Evolutionary conservation across 30 jellyfish, hydroid and myxozoan species (phyloP).

Genomic region (Catostylus mosaicus): DNA sequence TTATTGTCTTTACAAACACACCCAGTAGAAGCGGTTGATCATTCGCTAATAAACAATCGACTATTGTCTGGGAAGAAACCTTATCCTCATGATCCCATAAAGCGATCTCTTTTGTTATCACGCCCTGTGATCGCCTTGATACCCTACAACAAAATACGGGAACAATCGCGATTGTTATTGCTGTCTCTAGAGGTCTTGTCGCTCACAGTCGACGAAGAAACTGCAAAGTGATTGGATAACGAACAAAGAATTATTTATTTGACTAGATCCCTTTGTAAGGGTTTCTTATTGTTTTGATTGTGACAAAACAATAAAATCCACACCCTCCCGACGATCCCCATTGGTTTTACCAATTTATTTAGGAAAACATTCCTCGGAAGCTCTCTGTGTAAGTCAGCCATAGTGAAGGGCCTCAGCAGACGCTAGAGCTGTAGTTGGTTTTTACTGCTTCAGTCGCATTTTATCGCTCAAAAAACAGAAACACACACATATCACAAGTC

Average conservation of each 20-base stretch:
- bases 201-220: neutral
- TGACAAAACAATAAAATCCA: constrained; percentile 18
- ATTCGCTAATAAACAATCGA: neutral
- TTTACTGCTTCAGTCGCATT: neutral
- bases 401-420: neutral
- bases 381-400: constrained; percentile 45
- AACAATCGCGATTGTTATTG: neutral
- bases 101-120: neutral
- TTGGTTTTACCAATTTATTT: constrained; percentile 50
- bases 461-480: neutral
- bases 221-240: constrained; percentile 13
- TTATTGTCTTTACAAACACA: constrained; percentile 15
- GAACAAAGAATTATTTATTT: neutral
- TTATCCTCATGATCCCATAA: neutral
- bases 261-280: constrained; percentile 1
- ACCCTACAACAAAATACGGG: neutral
- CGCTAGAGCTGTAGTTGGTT: neutral
- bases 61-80: neutral
- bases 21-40: constrained; percentile 1
- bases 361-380: constrained; percentile 57
- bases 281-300: constrained; percentile 50
- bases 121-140: neutral
- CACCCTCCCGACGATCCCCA: constrained; percentile 74
- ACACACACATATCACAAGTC: constrained; percentile 1
- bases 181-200: neutral